A percentile compares a stretch with the other conserved stretches of the same genome.
Conservation (phyloP, 2,888 invertebrate species). For the Erebia palarica region DNA sequence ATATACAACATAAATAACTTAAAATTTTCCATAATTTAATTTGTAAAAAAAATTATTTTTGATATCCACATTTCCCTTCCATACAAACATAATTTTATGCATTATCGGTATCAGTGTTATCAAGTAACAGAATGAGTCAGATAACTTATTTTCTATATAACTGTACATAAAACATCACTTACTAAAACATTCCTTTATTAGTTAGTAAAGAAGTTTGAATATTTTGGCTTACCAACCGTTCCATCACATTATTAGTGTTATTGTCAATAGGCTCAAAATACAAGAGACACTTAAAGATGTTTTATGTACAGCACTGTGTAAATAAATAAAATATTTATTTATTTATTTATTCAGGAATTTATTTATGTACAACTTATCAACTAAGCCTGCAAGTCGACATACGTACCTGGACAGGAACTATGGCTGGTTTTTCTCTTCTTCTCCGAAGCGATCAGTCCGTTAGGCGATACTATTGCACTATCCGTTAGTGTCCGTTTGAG, state of each 20-base stretch:
- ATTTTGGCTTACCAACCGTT: too few species aligned
- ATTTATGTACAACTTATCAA: slow-evolving; percentile 12
- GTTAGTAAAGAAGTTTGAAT: too few species aligned
- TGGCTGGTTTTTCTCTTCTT: slow-evolving; percentile 85
- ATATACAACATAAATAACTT: neutral
- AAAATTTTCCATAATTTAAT: neutral
- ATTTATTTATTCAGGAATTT: neutral
- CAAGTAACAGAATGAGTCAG: slow-evolving; percentile 4
- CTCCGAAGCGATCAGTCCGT: slow-evolving; percentile 84
- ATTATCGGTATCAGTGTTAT: neutral
- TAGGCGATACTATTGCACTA: slow-evolving; percentile 76
- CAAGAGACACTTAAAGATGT: slow-evolving; percentile 1
- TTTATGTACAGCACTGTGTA: neutral
- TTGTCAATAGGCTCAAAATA: too few species aligned
- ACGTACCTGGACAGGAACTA: slow-evolving; percentile 79
- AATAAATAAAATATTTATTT: slow-evolving; percentile 16
- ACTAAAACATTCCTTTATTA: neutral
- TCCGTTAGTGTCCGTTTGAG: slow-evolving; percentile 76
- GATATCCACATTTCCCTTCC: neutral
- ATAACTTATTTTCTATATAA: slow-evolving; percentile 6
- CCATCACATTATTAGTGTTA: too few species aligned
- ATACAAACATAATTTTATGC: slow-evolving; percentile 1
- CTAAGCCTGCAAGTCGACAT: slow-evolving; percentile 43
- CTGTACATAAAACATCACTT: slow-evolving; percentile 11
- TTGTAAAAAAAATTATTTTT: too few species aligned